These are phyloP conservation scores for Limenitis camilla DNA, from an alignment of 2,888 invertebrate genomes.

Conservation along the genomic window DNA sequence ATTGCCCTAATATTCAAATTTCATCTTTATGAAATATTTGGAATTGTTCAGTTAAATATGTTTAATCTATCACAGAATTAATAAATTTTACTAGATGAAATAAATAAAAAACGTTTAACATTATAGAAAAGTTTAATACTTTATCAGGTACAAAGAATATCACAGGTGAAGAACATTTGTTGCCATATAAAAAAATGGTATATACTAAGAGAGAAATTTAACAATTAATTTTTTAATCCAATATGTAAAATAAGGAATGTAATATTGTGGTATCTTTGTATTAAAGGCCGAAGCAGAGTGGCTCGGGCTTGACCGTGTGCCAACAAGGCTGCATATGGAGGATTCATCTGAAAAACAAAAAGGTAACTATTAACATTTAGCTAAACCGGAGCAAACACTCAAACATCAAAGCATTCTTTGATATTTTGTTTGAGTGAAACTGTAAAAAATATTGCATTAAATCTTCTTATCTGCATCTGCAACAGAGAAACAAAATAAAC, in stretches of 20 bases:
- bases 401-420: constrained; percentile 43
- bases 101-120: background rate
- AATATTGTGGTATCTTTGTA: constrained; percentile 58
- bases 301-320: constrained; percentile 78
- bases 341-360: constrained; percentile 73
- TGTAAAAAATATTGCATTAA: constrained; percentile 56
- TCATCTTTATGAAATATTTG: no score
- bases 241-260: constrained; percentile 39
- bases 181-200: no score
- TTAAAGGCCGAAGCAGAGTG: constrained; percentile 77
- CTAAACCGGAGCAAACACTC: constrained; percentile 54
- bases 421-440: constrained; percentile 50
- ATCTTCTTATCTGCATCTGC: constrained; percentile 64
- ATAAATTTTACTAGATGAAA: background rate
- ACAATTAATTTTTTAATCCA: constrained; percentile 31
- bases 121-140: constrained; percentile 12
- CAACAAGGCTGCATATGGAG: constrained; percentile 75
- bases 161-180: constrained; percentile 22
- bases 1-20: no score
- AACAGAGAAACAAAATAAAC: constrained; percentile 67
- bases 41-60: no score
- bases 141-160: constrained; percentile 30
- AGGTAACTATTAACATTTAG: constrained; percentile 58
- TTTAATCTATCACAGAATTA: no score
- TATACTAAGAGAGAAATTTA: background rate